Evolutionary conservation across 2,113 vertebrate genomes (phyloP).

Genomic region (Euleptes europaea): DNA sequence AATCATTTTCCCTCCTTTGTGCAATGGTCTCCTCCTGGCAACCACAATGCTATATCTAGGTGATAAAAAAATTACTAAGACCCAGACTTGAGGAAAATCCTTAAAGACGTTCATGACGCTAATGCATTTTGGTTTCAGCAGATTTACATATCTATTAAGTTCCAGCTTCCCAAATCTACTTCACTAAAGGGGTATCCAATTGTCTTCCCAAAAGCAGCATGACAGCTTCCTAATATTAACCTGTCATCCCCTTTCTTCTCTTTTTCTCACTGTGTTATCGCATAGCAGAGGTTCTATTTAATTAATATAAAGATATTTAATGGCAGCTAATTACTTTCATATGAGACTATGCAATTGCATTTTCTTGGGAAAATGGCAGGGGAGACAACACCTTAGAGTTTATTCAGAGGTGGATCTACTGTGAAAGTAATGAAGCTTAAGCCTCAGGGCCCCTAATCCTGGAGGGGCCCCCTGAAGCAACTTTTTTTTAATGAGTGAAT

Average conservation of each 20-base stretch:
- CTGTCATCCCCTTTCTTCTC: constrained; percentile 54
- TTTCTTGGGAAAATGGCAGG: constrained; percentile 30
- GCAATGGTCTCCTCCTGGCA: constrained; percentile 16
- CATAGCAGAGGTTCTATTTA: constrained; percentile 41
- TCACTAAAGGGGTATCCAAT: constrained; percentile 39
- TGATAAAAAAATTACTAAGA: constrained; percentile 27
- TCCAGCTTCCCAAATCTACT: constrained; percentile 42
- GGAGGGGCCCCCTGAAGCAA: too few relatives aligned
- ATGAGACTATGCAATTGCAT: constrained; percentile 54
- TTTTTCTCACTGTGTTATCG: constrained; percentile 39
- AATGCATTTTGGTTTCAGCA: constrained; percentile 18
- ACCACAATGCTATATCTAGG: not conserved
- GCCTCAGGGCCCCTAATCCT: too few relatives aligned
- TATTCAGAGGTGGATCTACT: too few relatives aligned
- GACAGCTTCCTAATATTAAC: constrained; percentile 61
- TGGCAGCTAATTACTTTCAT: constrained; percentile 57
- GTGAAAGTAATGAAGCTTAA: too few relatives aligned
- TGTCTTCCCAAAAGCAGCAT: constrained; percentile 45
- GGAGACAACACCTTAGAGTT: not conserved
- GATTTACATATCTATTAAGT: constrained; percentile 51
- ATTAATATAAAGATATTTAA: constrained; percentile 32
- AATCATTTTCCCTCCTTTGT: constrained; percentile 11
- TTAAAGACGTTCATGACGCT: constrained; percentile 19
- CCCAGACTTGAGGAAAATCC: constrained; percentile 35
- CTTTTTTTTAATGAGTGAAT: too few relatives aligned